phyloP scores from a whole-genome alignment of 2,797 vertebrate species.

The Aeoliscus strigatus region DNA sequence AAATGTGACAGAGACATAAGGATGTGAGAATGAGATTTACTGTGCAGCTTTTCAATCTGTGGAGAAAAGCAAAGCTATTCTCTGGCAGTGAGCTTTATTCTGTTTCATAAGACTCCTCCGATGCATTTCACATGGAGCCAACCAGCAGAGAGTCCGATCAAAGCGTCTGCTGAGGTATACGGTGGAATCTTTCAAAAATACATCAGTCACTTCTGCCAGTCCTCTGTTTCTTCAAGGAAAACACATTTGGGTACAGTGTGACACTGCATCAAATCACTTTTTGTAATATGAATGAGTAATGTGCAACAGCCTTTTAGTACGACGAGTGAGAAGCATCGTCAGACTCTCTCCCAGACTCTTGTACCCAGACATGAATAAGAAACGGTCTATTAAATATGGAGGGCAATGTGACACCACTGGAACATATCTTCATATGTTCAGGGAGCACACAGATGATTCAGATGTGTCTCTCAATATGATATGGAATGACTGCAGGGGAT shows the following conservation, averaged over 20 bases:
- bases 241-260: slow-evolving; percentile 28
- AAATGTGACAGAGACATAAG: slow-evolving; percentile 47
- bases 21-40: slow-evolving; percentile 54
- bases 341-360: slow-evolving; percentile 7
- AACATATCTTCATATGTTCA: slow-evolving; percentile 20
- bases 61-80: slow-evolving; percentile 62
- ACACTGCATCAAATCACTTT: slow-evolving; percentile 29
- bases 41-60: slow-evolving; percentile 57
- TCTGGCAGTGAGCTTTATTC: slow-evolving; percentile 57
- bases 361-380: slow-evolving; percentile 28
- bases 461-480: slow-evolving; percentile 17
- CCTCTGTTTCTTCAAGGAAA: slow-evolving; percentile 32
- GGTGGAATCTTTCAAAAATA: slow-evolving; percentile 52
- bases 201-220: slow-evolving; percentile 45
- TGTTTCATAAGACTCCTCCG: slow-evolving; percentile 59
- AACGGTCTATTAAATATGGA: slow-evolving; percentile 27
- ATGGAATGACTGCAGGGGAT: slow-evolving; percentile 14
- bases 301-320: slow-evolving; percentile 31
- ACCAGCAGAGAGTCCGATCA: slow-evolving; percentile 65
- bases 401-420: slow-evolving; percentile 11
- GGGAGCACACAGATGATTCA: slow-evolving; percentile 9
- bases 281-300: slow-evolving; percentile 14
- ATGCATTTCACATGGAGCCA: slow-evolving; percentile 48
- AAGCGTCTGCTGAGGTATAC: slow-evolving; percentile 47
- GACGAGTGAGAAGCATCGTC: slow-evolving; percentile 15